Evolutionary conservation across 2,797 vertebrate genomes (phyloP).

Genomic region (Petrocephalus sullivani): DNA sequence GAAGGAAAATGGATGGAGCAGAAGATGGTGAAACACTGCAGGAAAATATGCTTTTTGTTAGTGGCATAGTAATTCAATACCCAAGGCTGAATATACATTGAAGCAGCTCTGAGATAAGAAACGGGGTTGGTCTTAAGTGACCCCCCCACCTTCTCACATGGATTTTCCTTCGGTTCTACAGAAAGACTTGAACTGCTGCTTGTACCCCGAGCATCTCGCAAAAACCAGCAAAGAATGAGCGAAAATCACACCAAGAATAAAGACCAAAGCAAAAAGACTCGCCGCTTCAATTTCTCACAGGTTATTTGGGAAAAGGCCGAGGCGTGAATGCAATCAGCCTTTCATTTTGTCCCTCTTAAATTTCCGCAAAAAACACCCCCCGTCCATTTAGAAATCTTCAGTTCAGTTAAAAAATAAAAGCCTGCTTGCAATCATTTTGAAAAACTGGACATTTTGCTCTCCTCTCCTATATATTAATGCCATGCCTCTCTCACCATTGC

Average conservation of each 20-base stretch:
- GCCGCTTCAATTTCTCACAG: neutral
- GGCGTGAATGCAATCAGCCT: neutral
- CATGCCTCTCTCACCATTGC: too few species aligned
- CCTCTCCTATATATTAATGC: too few species aligned
- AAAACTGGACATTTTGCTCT: neutral
- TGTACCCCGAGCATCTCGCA: neutral
- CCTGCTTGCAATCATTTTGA: neutral
- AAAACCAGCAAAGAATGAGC: neutral
- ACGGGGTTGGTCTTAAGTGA: neutral
- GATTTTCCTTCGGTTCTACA: neutral
- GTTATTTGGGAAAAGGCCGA: neutral
- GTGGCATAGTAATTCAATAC: neutral
- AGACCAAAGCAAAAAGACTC: neutral
- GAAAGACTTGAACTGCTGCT: neutral
- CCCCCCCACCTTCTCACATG: neutral
- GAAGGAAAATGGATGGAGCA: neutral
- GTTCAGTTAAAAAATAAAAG: neutral
- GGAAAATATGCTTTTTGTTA: neutral
- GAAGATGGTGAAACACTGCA: neutral
- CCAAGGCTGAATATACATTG: neutral
- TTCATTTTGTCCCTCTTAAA: neutral
- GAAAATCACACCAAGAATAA: neutral
- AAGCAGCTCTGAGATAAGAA: neutral
- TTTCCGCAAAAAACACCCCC: neutral
- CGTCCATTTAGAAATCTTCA: neutral